Percentiles rank a stretch among this genome's conserved stretches.
These are phyloP conservation scores for Hemitrygon akajei DNA, from an alignment of 2,797 vertebrate species.

Conservation along the genomic window DNA sequence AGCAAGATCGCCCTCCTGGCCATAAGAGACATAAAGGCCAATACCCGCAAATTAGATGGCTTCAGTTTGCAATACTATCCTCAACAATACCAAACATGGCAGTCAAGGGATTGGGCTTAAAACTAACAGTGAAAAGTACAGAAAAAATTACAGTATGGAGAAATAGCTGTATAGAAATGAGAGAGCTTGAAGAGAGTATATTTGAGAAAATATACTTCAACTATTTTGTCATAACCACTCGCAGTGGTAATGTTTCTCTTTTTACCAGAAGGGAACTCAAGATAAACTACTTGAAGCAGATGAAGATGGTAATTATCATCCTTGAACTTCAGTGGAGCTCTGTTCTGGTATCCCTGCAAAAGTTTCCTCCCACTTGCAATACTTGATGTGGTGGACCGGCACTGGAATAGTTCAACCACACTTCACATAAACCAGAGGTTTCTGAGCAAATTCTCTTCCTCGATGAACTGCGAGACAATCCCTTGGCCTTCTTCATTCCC, in stretches of 20 bases:
- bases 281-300: constrained; percentile 21
- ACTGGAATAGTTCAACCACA: constrained; percentile 58
- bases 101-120: too few relatives aligned
- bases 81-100: too few relatives aligned
- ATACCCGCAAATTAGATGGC: too few relatives aligned
- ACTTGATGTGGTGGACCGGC: constrained; percentile 59
- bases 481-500: too few relatives aligned
- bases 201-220: not conserved
- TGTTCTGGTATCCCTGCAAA: constrained; percentile 46
- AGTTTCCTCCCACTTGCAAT: constrained; percentile 51
- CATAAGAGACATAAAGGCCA: too few relatives aligned
- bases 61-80: too few relatives aligned
- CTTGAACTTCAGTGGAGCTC: not conserved
- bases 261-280: not conserved
- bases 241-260: not conserved
- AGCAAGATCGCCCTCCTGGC: too few relatives aligned
- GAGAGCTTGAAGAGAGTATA: too few relatives aligned
- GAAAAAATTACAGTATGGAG: too few relatives aligned
- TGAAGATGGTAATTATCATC: constrained; percentile 18
- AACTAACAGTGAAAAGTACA: too few relatives aligned
- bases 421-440: constrained; percentile 60
- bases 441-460: constrained; percentile 49
- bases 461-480: too few relatives aligned
- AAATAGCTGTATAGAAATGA: too few relatives aligned
- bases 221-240: not conserved